A percentile compares a stretch with the other conserved stretches of the same genome.
Evolutionary conservation across 2,888 invertebrate genomes (phyloP).

Genomic region (Dynastes grantii): DNA sequence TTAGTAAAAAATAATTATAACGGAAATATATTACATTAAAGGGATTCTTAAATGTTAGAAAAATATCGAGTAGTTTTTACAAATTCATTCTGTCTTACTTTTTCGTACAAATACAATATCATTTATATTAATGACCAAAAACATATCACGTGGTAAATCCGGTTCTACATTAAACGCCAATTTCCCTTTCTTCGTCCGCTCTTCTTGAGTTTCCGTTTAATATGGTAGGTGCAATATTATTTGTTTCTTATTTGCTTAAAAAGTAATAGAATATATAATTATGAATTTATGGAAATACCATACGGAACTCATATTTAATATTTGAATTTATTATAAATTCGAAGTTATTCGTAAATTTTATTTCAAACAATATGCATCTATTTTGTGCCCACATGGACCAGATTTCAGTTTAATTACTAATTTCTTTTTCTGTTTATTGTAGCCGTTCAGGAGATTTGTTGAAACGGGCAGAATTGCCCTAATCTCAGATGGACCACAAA

Average conservation of each 20-base stretch:
- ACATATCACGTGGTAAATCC: conserved; percentile 26
- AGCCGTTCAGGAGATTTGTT: conserved; percentile 95
- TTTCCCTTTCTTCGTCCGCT: conserved; percentile 33
- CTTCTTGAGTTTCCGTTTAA: conserved; percentile 54
- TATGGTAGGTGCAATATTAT: conserved; percentile 57
- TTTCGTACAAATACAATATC: background rate
- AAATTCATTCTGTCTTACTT: background rate
- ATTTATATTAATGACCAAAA: conserved; percentile 29
- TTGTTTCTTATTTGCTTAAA: conserved; percentile 28
- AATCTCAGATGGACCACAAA: conserved; percentile 90
- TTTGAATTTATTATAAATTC: conserved; percentile 3
- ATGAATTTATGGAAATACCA: conserved; percentile 2
- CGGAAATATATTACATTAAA: background rate
- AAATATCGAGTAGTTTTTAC: background rate
- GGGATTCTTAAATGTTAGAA: background rate
- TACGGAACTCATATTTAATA: background rate
- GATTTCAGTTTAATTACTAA: background rate
- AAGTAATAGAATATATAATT: conserved; percentile 22
- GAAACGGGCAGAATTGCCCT: conserved; percentile 98
- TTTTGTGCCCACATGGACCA: conserved; percentile 49
- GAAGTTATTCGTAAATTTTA: conserved; percentile 8
- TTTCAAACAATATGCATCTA: background rate
- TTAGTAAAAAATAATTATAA: no score
- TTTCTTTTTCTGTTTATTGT: conserved; percentile 63
- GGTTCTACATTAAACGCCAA: conserved; percentile 17